Percentiles rank a stretch among this genome's conserved stretches.
phyloP scores from a whole-genome alignment of 2,113 vertebrate species.

The Malurus cyaneus region DNA sequence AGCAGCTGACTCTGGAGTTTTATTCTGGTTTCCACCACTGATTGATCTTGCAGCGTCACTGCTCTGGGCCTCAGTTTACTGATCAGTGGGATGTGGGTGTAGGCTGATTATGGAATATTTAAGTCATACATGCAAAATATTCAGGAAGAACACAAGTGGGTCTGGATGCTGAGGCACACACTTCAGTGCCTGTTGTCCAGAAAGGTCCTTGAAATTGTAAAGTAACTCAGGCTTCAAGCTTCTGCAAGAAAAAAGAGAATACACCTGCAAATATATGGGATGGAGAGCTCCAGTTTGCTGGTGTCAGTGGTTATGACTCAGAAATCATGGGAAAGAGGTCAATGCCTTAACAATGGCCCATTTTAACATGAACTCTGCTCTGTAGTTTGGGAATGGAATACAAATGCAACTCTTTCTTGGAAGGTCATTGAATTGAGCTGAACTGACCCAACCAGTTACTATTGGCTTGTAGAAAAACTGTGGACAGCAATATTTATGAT shows the following conservation, averaged over 20 bases:
- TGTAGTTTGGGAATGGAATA: neutral
- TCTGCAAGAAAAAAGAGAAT: neutral
- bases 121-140: neutral
- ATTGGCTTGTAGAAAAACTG: neutral
- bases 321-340: neutral
- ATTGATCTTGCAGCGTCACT: neutral
- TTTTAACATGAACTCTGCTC: neutral
- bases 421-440: slow-evolving; percentile 16
- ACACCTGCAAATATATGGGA: neutral
- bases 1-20: slow-evolving; percentile 21
- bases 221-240: neutral
- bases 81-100: neutral
- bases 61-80: neutral
- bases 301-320: neutral
- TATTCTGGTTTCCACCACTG: slow-evolving; percentile 25
- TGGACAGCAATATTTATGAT: slow-evolving; percentile 39
- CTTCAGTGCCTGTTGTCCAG: neutral
- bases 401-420: neutral
- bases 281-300: neutral
- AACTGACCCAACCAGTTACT: slow-evolving; percentile 33
- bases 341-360: neutral
- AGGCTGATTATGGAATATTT: neutral
- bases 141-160: neutral
- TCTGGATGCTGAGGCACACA: neutral
- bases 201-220: neutral